These are phyloP conservation scores for Fistularia commersonii DNA, from an alignment of 2,797 vertebrate genomes.

Conservation along the genomic window DNA sequence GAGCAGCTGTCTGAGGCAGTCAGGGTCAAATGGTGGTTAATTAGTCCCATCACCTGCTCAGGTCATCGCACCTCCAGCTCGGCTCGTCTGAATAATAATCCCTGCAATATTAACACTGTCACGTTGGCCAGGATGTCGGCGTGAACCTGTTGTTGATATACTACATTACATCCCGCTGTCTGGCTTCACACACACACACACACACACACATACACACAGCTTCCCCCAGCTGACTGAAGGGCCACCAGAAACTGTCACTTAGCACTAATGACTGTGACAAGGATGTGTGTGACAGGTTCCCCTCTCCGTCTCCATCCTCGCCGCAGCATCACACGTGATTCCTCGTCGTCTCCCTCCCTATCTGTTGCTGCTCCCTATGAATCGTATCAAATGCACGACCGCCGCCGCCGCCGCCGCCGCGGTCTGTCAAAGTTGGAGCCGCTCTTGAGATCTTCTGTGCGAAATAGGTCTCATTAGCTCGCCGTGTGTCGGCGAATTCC, in stretches of 20 bases:
- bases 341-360: slow-evolving; percentile 30
- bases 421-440: slow-evolving; percentile 54
- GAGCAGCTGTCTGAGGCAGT: slow-evolving; percentile 67
- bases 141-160: slow-evolving; percentile 68
- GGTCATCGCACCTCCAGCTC: slow-evolving; percentile 70
- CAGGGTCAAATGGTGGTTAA: slow-evolving; percentile 73
- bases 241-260: slow-evolving; percentile 66
- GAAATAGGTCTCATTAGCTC: slow-evolving; percentile 63
- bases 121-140: slow-evolving; percentile 43
- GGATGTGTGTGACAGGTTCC: slow-evolving; percentile 58
- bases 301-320: slow-evolving; percentile 46
- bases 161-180: slow-evolving; percentile 58
- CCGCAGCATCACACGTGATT: slow-evolving; percentile 43
- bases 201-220: slow-evolving; percentile 16
- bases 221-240: slow-evolving; percentile 39
- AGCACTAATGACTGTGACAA: slow-evolving; percentile 65
- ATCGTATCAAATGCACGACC: slow-evolving; percentile 60
- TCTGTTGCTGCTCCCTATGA: slow-evolving; percentile 51
- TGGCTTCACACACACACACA: slow-evolving; percentile 42
- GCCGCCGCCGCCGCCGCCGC: slow-evolving; percentile 10
- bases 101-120: slow-evolving; percentile 65
- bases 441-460: slow-evolving; percentile 43
- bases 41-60: slow-evolving; percentile 69
- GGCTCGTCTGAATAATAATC: slow-evolving; percentile 65
- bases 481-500: slow-evolving; percentile 40